A percentile compares a stretch with the other conserved stretches of the same genome.
These are phyloP conservation scores for Dorcus parallelipipedus DNA, from an alignment of 2,888 invertebrate genomes.

Conservation along the genomic window DNA sequence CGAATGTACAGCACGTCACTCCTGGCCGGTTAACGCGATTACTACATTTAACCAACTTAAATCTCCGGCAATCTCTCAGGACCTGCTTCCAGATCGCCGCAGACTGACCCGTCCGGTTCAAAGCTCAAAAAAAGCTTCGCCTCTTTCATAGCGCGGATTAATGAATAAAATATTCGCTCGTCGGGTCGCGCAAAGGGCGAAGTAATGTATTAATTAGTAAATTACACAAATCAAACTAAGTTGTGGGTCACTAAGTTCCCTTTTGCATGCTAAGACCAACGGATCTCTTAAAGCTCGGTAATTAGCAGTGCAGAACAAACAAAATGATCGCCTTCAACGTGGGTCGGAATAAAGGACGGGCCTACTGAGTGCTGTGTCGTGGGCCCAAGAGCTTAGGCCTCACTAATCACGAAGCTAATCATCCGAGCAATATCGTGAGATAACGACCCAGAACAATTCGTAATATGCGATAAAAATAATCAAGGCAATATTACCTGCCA, in stretches of 20 bases:
- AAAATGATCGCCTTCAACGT: slow-evolving; percentile 23
- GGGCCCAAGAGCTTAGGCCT: slow-evolving; percentile 20
- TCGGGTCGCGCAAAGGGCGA: too few species aligned
- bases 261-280: slow-evolving; percentile 36
- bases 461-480: slow-evolving; percentile 47
- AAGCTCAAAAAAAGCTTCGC: neutral
- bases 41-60: neutral
- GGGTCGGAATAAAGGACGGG: too few species aligned
- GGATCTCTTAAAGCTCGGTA: slow-evolving; percentile 41
- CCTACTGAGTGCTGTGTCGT: neutral
- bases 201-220: too few species aligned
- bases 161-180: too few species aligned
- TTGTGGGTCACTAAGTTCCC: slow-evolving; percentile 21
- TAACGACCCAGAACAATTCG: slow-evolving; percentile 36
- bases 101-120: neutral
- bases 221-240: slow-evolving; percentile 23
- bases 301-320: slow-evolving; percentile 43
- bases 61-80: neutral
- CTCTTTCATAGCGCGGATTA: neutral
- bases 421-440: slow-evolving; percentile 24
- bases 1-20: slow-evolving; percentile 26
- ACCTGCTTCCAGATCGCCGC: neutral
- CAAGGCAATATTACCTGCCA: slow-evolving; percentile 47
- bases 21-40: slow-evolving; percentile 21
- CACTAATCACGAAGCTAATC: slow-evolving; percentile 28